Evolutionary conservation across 2,888 invertebrate species (phyloP), one percentile per base, ranked within the genome.

Genomic region (Rhyacophila evoluta): DNA sequence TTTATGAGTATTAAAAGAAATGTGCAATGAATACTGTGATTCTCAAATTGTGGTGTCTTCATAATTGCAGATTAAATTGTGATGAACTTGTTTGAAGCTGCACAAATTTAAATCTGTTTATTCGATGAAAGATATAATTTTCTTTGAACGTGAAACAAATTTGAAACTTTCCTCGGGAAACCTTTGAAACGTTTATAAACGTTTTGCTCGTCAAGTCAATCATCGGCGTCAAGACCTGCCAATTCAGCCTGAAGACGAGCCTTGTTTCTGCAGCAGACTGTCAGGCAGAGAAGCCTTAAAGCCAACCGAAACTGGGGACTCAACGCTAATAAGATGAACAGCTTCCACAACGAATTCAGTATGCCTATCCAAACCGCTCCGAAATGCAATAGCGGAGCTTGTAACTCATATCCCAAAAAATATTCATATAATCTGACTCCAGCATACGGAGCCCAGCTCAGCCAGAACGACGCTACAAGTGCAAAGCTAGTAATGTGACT

Each of bases 301-400:
- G 97, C 97, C 81, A 96, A 91, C 82, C 98, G 92, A 88, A 98
- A 98, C 87, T 98, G 97, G 68, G 97, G 96, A 87, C 97, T 98
- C 88, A 98, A 91, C 81, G 95, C 92, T 83, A 96, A 91, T 86
- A 98, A 93, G 84, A 98, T 95, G 82, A 98, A 89, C 83, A 97
- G 95, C 88, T 98, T 98, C 95, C 98, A 98, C 87, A 97, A 96
- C 72, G 97, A 97, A 88, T 98, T 98, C 83, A 97, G 91, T 84
- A 98, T 94, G 71, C 98, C 98, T 84, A 98, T 90, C 98, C 98
- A 98, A 75, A 98, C 95, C 83, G 98, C 94, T 82, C 94, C 94
- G 86, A 98, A 98, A 88, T 97, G 96, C 83, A 98, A 89, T 89
- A 95, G 94, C 84, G 96, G 95, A 85, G 95, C 91, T 88, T 95